Evolutionary conservation across 2,113 vertebrate species (phyloP).

Genomic region (Charadrius vociferus): DNA sequence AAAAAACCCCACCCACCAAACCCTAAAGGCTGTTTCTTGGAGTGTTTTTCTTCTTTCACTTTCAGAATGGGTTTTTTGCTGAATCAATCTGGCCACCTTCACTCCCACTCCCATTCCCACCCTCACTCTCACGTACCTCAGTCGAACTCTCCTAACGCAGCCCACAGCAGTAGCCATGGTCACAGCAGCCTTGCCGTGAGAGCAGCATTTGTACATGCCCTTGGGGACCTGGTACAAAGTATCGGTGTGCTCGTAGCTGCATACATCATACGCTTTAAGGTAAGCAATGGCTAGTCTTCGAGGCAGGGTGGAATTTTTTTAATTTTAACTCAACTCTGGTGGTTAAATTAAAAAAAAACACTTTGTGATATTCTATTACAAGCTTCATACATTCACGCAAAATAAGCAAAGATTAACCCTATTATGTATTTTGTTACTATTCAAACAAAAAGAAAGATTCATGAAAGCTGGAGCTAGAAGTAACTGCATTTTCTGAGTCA

Average conservation of each 20-base stretch:
- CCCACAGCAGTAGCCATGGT: conserved; percentile 38
- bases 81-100: conserved; percentile 90
- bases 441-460: background rate
- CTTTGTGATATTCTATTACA: background rate
- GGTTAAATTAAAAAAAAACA: background rate
- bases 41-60: background rate
- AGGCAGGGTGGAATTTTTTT: background rate
- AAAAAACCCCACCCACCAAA: background rate
- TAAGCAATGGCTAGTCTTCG: conserved; percentile 27
- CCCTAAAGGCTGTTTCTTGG: background rate
- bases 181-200: conserved; percentile 89
- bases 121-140: conserved; percentile 70
- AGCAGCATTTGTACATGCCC: conserved; percentile 93
- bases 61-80: conserved; percentile 96
- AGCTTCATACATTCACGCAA: background rate
- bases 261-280: conserved; percentile 96
- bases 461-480: background rate
- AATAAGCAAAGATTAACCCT: background rate
- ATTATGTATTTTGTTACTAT: background rate
- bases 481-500: background rate
- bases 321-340: accelerated
- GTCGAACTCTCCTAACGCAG: background rate
- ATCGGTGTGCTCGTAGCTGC: conserved; percentile 94
- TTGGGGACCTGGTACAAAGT: conserved; percentile 95
- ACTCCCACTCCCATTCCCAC: conserved; percentile 87